These are phyloP conservation scores for Sicus ferrugineus DNA, from an alignment of 2,888 invertebrate species.

Conservation along the genomic window DNA sequence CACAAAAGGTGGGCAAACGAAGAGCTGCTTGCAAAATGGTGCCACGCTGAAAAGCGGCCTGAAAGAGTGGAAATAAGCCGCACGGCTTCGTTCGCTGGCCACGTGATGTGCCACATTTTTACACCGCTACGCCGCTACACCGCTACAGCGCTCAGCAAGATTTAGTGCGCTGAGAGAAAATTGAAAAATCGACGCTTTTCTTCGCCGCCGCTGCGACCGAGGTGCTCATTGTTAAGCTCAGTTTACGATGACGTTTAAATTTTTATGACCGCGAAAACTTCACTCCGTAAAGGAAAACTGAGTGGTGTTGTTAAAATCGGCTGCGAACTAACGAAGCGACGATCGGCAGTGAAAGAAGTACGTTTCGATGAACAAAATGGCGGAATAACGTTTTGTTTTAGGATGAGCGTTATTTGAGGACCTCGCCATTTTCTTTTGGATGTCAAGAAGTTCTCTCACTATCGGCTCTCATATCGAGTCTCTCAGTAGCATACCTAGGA, in stretches of 20 bases:
- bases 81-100: not conserved
- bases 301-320: not conserved
- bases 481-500: too few relatives aligned
- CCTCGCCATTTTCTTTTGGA: too few relatives aligned
- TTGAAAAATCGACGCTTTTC: not conserved
- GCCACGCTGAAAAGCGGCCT: too few relatives aligned
- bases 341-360: not conserved
- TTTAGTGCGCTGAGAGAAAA: not conserved
- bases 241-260: not conserved
- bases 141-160: too few relatives aligned
- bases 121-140: too few relatives aligned
- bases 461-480: too few relatives aligned
- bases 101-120: not conserved
- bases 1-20: too few relatives aligned
- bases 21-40: too few relatives aligned
- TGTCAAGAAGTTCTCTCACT: too few relatives aligned
- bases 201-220: not conserved
- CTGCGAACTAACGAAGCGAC: not conserved
- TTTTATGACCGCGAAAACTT: not conserved
- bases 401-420: not conserved
- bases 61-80: not conserved
- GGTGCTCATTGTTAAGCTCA: not conserved
- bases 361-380: not conserved
- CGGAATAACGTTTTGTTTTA: not conserved
- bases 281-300: not conserved